Evolutionary conservation across 2,888 invertebrate species (phyloP).

Genomic region (Cephus nigrinus): DNA sequence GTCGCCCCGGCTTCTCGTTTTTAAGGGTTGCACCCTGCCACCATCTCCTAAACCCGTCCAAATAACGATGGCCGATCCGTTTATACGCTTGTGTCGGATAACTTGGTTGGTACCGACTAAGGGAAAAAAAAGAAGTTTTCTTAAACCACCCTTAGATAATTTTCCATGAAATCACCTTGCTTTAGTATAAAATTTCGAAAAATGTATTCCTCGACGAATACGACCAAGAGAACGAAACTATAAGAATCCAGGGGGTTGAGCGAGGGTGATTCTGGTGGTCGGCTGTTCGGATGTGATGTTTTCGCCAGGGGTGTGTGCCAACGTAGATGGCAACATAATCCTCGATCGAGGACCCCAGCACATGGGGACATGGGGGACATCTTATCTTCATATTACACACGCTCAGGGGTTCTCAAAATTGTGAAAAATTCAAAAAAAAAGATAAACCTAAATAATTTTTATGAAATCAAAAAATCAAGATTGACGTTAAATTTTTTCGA

Average conservation of each 20-base stretch:
- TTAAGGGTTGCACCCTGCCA: neutral
- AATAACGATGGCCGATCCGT: too few species aligned
- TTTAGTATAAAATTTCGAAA: too few species aligned
- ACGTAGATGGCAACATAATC: constrained; percentile 57
- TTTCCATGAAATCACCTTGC: too few species aligned
- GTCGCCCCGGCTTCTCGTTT: neutral
- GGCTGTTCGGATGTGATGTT: constrained; percentile 47
- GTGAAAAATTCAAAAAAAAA: neutral
- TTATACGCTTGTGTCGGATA: too few species aligned
- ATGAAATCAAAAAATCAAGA: too few species aligned
- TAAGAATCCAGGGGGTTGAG: neutral
- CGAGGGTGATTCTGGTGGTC: constrained; percentile 26
- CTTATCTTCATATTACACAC: constrained; percentile 62
- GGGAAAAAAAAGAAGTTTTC: too few species aligned
- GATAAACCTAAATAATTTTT: neutral
- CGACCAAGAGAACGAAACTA: neutral
- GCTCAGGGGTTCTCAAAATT: constrained; percentile 46
- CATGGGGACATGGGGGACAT: constrained; percentile 55
- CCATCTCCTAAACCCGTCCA: too few species aligned
- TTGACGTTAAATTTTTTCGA: too few species aligned
- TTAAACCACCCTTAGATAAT: too few species aligned
- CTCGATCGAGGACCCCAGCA: constrained; percentile 54
- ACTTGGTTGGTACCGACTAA: too few species aligned
- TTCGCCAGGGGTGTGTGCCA: constrained; percentile 45
- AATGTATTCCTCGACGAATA: too few species aligned